A percentile compares a stretch with the other conserved stretches of the same genome.
phyloP scores from a whole-genome alignment of 2,113 vertebrate species.

The Eolophus roseicapilla region DNA sequence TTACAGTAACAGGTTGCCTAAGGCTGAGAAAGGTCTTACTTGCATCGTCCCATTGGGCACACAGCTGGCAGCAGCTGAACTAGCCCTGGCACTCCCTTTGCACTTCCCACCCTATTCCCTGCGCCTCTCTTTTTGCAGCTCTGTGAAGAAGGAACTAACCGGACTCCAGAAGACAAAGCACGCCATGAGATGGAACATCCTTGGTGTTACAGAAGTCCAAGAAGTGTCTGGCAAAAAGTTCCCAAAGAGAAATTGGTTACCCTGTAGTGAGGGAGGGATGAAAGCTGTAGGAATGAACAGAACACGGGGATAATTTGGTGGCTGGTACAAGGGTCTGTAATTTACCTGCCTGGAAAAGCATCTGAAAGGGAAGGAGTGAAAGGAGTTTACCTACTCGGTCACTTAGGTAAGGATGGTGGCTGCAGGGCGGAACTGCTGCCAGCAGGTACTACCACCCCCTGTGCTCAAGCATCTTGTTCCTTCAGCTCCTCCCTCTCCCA shows the following conservation, averaged over 20 bases:
- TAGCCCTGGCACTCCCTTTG: neutral
- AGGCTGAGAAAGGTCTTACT: slow-evolving; percentile 15
- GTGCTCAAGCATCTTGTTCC: accelerated
- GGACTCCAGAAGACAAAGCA: neutral
- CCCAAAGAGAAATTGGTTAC: accelerated
- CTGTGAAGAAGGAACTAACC: neutral
- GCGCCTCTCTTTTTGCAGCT: neutral
- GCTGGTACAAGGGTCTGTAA: neutral
- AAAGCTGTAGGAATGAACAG: neutral
- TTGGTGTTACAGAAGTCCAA: neutral
- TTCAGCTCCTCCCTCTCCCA: neutral
- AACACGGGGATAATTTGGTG: neutral
- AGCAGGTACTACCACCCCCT: neutral
- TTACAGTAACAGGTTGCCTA: slow-evolving; percentile 38
- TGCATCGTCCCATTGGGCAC: neutral
- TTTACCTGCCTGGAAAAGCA: neutral
- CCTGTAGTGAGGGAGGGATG: accelerated
- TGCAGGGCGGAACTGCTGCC: neutral
- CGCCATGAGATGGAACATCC: accelerated
- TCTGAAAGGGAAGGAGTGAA: neutral
- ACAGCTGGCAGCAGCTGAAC: neutral
- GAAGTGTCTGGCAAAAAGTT: neutral
- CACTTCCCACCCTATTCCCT: neutral
- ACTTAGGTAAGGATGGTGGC: neutral
- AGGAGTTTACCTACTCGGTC: neutral